Conservation (phyloP, 2,888 invertebrate species). For the Tribolium freemani region DNA sequence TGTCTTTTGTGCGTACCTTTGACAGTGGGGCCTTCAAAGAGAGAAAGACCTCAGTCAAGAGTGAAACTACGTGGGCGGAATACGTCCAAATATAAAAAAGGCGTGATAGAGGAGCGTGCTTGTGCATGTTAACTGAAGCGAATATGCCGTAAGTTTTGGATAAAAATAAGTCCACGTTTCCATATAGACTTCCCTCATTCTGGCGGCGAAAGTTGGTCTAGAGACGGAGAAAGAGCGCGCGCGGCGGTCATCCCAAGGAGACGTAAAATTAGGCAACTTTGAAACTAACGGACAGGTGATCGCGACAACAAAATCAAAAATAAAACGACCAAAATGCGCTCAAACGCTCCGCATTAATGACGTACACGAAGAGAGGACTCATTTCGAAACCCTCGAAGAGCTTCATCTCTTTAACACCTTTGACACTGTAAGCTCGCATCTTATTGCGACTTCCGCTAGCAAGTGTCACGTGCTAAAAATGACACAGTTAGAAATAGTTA, state of each 20-base stretch:
- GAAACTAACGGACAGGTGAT: slow-evolving; percentile 55
- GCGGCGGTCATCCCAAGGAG: slow-evolving; percentile 45
- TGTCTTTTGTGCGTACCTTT: slow-evolving; percentile 33
- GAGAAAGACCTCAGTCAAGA: slow-evolving; percentile 35
- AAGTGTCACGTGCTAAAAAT: slow-evolving; percentile 18
- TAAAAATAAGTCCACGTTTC: slow-evolving; percentile 41
- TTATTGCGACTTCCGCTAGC: slow-evolving; percentile 12
- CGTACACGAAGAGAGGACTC: neutral
- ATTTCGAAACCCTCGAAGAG: neutral
- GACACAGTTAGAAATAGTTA: slow-evolving; percentile 11
- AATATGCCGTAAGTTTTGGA: slow-evolving; percentile 39
- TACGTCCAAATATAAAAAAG: slow-evolving; percentile 44
- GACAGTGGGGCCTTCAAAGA: slow-evolving; percentile 22
- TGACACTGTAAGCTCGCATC: slow-evolving; percentile 8
- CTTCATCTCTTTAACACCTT: neutral
- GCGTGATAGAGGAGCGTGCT: slow-evolving; percentile 39
- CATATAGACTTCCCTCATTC: slow-evolving; percentile 29
- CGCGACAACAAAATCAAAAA: slow-evolving; percentile 50
- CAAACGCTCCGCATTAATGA: neutral
- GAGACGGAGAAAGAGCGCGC: slow-evolving; percentile 32
- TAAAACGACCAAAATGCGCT: slow-evolving; percentile 49
- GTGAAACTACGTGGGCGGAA: slow-evolving; percentile 43
- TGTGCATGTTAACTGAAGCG: slow-evolving; percentile 46
- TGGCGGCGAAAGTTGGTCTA: slow-evolving; percentile 1
- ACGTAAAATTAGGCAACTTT: slow-evolving; percentile 50